Percentiles rank a stretch among this genome's conserved stretches.
Conservation (phyloP, 1,140 invertebrate species). For the Drosophila takahashii region DNA sequence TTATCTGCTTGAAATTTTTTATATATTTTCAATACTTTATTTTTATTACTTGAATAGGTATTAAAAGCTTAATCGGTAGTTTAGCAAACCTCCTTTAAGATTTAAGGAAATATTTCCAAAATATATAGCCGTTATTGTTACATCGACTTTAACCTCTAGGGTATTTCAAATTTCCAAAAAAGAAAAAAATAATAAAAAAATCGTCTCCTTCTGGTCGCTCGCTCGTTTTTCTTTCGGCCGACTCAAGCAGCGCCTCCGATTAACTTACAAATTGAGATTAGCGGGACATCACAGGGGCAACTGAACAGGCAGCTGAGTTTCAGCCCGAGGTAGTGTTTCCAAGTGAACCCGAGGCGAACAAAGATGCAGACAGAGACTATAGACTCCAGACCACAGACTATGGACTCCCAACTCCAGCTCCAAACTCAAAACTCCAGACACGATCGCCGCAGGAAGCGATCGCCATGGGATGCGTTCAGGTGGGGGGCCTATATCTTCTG, state of each 20-base stretch:
- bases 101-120: too few relatives aligned
- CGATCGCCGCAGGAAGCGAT: constrained; percentile 51
- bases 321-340: constrained; percentile 24
- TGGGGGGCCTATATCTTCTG: constrained; percentile 43
- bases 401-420: constrained; percentile 1
- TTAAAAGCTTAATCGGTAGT: too few relatives aligned
- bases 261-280: constrained; percentile 83
- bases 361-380: constrained; percentile 23
- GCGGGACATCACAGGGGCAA: constrained; percentile 71
- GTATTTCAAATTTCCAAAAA: constrained; percentile 29
- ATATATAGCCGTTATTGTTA: too few relatives aligned
- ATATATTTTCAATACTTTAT: too few relatives aligned
- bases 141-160: not conserved
- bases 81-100: too few relatives aligned
- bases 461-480: constrained; percentile 47
- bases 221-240: constrained; percentile 38
- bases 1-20: too few relatives aligned
- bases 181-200: constrained; percentile 4
- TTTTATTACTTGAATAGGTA: too few relatives aligned
- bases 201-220: constrained; percentile 12
- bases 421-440: constrained; percentile 36
- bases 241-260: constrained; percentile 79
- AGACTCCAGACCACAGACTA: not conserved
- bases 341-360: constrained; percentile 25
- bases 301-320: constrained; percentile 40